Evolutionary conservation across 1,140 invertebrate species (phyloP).

Genomic region (Bombus polaris): DNA sequence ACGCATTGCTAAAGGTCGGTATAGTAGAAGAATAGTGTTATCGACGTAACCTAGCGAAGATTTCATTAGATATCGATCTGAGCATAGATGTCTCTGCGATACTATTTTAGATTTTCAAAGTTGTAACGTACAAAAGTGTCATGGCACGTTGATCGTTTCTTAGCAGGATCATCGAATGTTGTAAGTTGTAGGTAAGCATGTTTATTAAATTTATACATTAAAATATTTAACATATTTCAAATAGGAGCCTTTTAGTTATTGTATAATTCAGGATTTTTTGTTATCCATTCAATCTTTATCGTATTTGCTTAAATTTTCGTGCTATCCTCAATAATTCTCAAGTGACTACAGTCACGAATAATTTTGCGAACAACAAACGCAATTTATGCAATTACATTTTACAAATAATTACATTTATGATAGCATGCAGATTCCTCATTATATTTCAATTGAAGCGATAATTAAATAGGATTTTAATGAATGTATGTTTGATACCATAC

Average conservation of each 20-base stretch:
- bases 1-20: slow-evolving; percentile 6
- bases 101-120: not conserved
- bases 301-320: not conserved
- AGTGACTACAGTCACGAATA: not conserved
- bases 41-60: not conserved
- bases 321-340: not conserved
- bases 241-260: not conserved
- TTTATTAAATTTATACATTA: not conserved
- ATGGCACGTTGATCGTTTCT: not conserved
- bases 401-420: slow-evolving; percentile 13
- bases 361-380: not conserved
- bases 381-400: not conserved
- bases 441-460: not conserved
- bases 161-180: not conserved
- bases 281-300: not conserved
- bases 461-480: slow-evolving; percentile 17
- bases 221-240: not conserved
- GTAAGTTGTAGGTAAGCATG: not conserved
- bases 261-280: not conserved
- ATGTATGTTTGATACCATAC: not conserved
- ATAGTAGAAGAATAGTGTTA: not conserved
- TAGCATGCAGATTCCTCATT: not conserved
- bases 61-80: not conserved
- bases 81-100: slow-evolving; percentile 33
- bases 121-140: not conserved